Conservation (phyloP, 2,888 invertebrate species). For the Lasioglossum vierecki region DNA sequence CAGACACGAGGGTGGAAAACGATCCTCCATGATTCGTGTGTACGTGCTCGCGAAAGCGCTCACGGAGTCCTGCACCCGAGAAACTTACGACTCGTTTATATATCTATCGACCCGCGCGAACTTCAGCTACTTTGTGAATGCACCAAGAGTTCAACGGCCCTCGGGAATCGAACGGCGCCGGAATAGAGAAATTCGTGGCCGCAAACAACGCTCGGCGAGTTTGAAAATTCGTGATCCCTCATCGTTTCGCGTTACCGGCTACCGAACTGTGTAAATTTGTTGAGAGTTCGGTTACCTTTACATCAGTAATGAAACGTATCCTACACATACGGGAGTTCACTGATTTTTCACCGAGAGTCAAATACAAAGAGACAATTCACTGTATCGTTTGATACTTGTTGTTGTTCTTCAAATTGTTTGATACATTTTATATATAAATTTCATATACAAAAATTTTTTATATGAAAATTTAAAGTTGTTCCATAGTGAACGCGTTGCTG, state of each 20-base stretch:
- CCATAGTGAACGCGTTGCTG: too few species aligned
- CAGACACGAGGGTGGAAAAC: slow-evolving; percentile 71
- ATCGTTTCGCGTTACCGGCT: not conserved
- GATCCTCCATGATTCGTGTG: slow-evolving; percentile 62
- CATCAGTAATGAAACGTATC: not conserved
- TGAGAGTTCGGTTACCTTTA: not conserved
- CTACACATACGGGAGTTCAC: not conserved
- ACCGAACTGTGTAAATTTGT: slow-evolving; percentile 25
- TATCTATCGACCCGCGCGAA: slow-evolving; percentile 58
- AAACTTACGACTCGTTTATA: slow-evolving; percentile 63
- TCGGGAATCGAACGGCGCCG: slow-evolving; percentile 48
- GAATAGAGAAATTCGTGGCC: slow-evolving; percentile 29
- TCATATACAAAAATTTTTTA: too few species aligned
- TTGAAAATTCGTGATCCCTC: slow-evolving; percentile 35
- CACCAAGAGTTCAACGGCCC: slow-evolving; percentile 59
- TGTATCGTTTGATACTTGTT: not conserved
- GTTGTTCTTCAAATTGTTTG: not conserved
- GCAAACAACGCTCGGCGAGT: slow-evolving; percentile 17
- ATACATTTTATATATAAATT: too few species aligned
- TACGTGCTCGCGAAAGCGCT: slow-evolving; percentile 60
- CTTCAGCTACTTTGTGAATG: slow-evolving; percentile 62
- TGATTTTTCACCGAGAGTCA: not conserved
- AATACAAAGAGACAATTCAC: not conserved
- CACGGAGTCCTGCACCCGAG: slow-evolving; percentile 46
- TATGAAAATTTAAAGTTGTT: too few species aligned